phyloP scores from a whole-genome alignment of 2,797 vertebrate genomes.

The Megalops cyprinoides region DNA sequence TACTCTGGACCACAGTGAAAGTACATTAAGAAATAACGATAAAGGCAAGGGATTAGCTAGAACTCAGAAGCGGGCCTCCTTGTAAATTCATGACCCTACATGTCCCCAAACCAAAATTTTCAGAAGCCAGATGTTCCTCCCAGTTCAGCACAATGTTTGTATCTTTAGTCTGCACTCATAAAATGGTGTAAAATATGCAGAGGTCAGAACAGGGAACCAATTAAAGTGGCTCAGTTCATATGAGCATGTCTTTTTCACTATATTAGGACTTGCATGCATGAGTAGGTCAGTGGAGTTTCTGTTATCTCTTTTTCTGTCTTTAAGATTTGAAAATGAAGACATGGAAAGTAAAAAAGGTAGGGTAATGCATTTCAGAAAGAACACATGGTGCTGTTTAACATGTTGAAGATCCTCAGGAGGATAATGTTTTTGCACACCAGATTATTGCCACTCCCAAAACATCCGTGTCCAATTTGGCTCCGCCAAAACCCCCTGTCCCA shows the following conservation, averaged over 20 bases:
- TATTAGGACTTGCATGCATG: neutral
- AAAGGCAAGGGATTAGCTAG: neutral
- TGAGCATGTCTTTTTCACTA: neutral
- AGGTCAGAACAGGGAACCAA: neutral
- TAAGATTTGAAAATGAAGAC: neutral
- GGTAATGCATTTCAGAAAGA: neutral
- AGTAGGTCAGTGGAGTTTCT: neutral
- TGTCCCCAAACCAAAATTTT: neutral
- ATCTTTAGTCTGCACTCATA: neutral
- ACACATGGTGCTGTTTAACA: neutral
- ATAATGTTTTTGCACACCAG: neutral
- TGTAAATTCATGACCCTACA: neutral
- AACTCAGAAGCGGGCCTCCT: neutral
- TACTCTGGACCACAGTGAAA: neutral
- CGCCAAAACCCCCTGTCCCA: conserved; percentile 6
- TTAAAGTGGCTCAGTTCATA: neutral
- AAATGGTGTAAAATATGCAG: neutral
- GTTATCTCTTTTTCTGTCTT: neutral
- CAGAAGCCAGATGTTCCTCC: neutral
- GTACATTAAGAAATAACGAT: neutral
- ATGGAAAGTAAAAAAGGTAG: neutral
- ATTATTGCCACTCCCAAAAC: conserved; percentile 5
- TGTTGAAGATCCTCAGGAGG: neutral
- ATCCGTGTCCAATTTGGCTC: neutral
- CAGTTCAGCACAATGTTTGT: neutral